Percentiles rank a stretch among this genome's conserved stretches.
phyloP scores from a whole-genome alignment of 2,888 invertebrate genomes.

The Drosophila gaucha region DNA sequence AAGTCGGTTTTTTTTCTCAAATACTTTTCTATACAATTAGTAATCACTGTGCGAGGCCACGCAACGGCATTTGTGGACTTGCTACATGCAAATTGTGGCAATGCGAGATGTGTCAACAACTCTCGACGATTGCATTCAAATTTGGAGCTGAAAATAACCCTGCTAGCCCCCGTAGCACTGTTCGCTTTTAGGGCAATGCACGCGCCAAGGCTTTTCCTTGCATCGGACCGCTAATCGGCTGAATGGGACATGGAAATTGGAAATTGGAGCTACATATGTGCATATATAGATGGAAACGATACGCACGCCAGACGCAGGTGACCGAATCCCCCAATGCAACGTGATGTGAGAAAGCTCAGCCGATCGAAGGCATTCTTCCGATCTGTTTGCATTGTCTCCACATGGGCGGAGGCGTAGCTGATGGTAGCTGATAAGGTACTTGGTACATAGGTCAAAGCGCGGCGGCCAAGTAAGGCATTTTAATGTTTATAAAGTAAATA shows the following conservation, averaged over 20 bases:
- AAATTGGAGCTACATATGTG: slow-evolving; percentile 25
- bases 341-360: slow-evolving; percentile 37
- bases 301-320: slow-evolving; percentile 73
- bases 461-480: slow-evolving; percentile 27
- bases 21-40: too few species aligned
- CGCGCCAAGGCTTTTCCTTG: slow-evolving; percentile 72
- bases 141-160: slow-evolving; percentile 13
- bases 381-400: slow-evolving; percentile 26
- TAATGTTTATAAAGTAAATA: slow-evolving; percentile 62
- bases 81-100: slow-evolving; percentile 45
- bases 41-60: slow-evolving; percentile 51
- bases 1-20: too few species aligned
- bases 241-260: slow-evolving; percentile 49
- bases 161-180: not conserved
- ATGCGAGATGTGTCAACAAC: slow-evolving; percentile 51
- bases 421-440: slow-evolving; percentile 10
- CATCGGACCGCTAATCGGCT: slow-evolving; percentile 62
- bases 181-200: slow-evolving; percentile 45
- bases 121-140: slow-evolving; percentile 48
- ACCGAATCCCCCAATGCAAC: slow-evolving; percentile 63
- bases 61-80: slow-evolving; percentile 50
- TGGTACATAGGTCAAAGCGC: too few species aligned
- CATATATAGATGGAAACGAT: slow-evolving; percentile 30
- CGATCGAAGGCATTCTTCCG: not conserved
- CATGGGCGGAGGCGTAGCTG: slow-evolving; percentile 23